Percentiles rank a stretch among this genome's conserved stretches.
phyloP scores from a whole-genome alignment of 2,888 invertebrate species.

The Eupithecia exiguata region DNA sequence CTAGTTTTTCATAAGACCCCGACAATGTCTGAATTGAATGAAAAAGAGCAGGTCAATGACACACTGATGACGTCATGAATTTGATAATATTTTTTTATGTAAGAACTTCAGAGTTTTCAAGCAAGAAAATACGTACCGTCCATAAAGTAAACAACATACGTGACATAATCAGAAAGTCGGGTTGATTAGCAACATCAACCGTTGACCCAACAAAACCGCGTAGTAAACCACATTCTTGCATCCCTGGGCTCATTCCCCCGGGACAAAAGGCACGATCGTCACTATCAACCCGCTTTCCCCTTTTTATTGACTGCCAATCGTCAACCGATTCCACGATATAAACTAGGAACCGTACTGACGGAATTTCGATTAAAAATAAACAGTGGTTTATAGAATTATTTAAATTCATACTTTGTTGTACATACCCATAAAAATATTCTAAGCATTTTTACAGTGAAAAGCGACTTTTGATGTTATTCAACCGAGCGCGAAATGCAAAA shows the following conservation, averaged over 20 bases:
- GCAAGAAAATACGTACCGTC: background rate
- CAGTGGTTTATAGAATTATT: slow-evolving; percentile 7
- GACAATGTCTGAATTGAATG: too few species aligned
- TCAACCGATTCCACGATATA: slow-evolving; percentile 49
- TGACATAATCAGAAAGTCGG: slow-evolving; percentile 22
- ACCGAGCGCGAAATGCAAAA: too few species aligned
- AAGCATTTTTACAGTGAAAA: too few species aligned
- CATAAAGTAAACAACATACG: slow-evolving; percentile 1
- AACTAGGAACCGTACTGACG: slow-evolving; percentile 41
- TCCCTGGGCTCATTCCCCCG: slow-evolving; percentile 50
- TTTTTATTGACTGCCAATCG: slow-evolving; percentile 60
- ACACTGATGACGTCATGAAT: too few species aligned
- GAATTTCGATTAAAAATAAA: slow-evolving; percentile 52
- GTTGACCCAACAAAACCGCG: slow-evolving; percentile 23
- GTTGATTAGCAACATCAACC: slow-evolving; percentile 29
- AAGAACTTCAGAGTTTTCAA: background rate
- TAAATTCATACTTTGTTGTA: background rate
- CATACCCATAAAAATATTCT: too few species aligned
- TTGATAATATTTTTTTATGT: too few species aligned
- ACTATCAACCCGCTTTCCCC: slow-evolving; percentile 59
- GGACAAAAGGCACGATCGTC: slow-evolving; percentile 57
- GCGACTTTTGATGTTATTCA: too few species aligned
- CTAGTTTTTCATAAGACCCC: too few species aligned
- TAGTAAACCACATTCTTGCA: slow-evolving; percentile 43
- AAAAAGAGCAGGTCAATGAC: too few species aligned